Evolutionary conservation across 2,888 invertebrate genomes (phyloP).

Genomic region (Scaptomyza caliginosa): DNA sequence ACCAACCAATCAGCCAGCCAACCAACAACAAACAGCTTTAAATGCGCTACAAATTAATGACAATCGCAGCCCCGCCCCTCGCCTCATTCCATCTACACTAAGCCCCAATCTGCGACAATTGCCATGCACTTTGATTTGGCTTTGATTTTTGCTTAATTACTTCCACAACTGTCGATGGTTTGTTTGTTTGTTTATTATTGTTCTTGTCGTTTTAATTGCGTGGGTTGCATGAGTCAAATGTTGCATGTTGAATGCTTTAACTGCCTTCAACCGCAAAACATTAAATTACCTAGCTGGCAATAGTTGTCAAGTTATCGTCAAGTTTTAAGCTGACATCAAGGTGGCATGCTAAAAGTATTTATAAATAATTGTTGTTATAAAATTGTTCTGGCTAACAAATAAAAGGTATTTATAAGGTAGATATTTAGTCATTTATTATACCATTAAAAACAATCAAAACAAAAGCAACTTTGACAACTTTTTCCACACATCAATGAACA

Average conservation of each 20-base stretch:
- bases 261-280: constrained; percentile 36
- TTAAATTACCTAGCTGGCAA: constrained; percentile 42
- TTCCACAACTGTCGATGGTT: constrained; percentile 61
- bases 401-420: too few relatives aligned
- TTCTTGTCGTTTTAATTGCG: constrained; percentile 52
- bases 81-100: constrained; percentile 21
- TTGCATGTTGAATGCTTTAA: constrained; percentile 46
- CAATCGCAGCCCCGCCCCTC: constrained; percentile 33
- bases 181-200: constrained; percentile 21
- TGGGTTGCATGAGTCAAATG: constrained; percentile 49
- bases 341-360: not conserved
- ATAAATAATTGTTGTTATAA: not conserved
- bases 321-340: constrained; percentile 3
- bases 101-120: constrained; percentile 76
- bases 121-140: constrained; percentile 80
- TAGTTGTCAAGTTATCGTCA: constrained; percentile 11
- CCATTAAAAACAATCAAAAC: too few relatives aligned
- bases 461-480: not conserved
- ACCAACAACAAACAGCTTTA: constrained; percentile 75
- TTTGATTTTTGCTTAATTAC: constrained; percentile 80
- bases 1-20: too few relatives aligned
- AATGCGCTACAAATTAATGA: constrained; percentile 78
- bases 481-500: constrained; percentile 12
- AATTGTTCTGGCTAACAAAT: not conserved
- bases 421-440: not conserved